Conservation (phyloP, 30 jellyfish, hydroid and myxozoan genomes). For the Hydractinia symbiolongicarpus region DNA sequence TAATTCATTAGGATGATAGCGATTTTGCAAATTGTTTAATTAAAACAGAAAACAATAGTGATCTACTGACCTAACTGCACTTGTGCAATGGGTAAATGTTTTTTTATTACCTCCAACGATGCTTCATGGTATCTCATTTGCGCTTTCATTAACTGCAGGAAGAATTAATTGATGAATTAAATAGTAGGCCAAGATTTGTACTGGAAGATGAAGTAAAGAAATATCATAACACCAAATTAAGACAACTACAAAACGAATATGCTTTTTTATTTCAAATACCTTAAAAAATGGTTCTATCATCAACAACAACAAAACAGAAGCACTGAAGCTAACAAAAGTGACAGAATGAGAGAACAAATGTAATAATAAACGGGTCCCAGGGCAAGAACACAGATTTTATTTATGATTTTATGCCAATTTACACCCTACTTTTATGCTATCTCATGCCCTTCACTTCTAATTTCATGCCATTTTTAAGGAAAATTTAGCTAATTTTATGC, state of each 20-base stretch:
- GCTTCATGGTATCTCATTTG: conserved; percentile 83
- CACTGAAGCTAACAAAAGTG: no score
- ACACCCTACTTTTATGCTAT: no score
- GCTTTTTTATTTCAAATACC: neutral
- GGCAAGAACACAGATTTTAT: no score
- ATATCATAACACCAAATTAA: neutral
- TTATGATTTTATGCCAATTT: no score
- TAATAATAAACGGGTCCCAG: no score
- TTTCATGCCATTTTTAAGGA: no score
- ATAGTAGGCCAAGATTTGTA: neutral
- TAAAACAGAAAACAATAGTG: no score
- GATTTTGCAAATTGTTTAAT: no score
- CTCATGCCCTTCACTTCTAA: no score
- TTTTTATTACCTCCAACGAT: conserved; percentile 46
- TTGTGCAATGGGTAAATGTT: conserved; percentile 54
- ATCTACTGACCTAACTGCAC: conserved; percentile 67
- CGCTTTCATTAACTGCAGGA: conserved; percentile 70
- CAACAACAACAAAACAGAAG: neutral
- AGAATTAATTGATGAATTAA: neutral
- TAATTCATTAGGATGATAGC: no score
- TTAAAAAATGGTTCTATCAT: neutral
- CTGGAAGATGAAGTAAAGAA: neutral
- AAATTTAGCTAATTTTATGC: no score
- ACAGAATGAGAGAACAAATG: no score
- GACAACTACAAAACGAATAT: neutral